phyloP scores from a whole-genome alignment of 2,113 vertebrate species.

The Cyprinodon tularosa region DNA sequence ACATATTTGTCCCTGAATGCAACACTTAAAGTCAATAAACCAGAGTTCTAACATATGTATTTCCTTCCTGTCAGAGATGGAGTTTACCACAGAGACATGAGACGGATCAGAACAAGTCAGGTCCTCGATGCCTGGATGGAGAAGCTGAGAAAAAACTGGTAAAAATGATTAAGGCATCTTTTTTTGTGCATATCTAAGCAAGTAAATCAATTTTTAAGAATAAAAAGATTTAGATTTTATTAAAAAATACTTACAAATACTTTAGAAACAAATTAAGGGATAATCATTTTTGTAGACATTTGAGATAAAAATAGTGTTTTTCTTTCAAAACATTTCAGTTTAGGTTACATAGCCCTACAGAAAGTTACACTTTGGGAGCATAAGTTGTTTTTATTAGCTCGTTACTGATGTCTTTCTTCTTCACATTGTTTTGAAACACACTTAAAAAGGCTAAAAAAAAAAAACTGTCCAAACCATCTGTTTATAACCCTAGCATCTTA shows the following conservation, averaged over 20 bases:
- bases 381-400: too few relatives aligned
- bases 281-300: background rate
- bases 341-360: background rate
- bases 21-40: background rate
- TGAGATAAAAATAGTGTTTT: background rate
- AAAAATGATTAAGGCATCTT: background rate
- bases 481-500: too few relatives aligned
- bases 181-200: too few relatives aligned
- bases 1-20: background rate
- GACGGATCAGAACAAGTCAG: background rate
- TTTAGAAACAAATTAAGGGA: background rate
- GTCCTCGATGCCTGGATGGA: background rate
- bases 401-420: too few relatives aligned
- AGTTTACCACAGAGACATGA: conserved; percentile 27
- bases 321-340: background rate
- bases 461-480: too few relatives aligned
- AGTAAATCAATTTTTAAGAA: too few relatives aligned
- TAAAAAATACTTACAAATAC: background rate
- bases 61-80: conserved; percentile 41
- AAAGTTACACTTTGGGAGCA: too few relatives aligned
- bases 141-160: conserved; percentile 33
- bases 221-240: background rate
- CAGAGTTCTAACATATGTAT: background rate
- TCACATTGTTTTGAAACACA: too few relatives aligned
- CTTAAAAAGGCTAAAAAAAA: too few relatives aligned